phyloP scores from a whole-genome alignment of 2,797 vertebrate genomes.

The Chaetophractus vellerosus region DNA sequence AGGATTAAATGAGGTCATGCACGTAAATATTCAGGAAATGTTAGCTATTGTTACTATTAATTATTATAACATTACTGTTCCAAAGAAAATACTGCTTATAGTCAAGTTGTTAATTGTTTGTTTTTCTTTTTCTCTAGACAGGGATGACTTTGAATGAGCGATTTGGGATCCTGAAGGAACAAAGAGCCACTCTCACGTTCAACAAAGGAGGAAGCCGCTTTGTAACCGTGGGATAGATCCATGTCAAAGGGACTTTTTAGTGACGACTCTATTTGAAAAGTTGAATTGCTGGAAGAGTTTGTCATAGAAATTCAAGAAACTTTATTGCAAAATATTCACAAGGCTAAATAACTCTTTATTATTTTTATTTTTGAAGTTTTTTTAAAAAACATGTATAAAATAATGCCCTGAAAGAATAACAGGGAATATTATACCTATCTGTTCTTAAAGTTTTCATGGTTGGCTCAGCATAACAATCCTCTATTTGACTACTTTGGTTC shows the following conservation, averaged over 20 bases:
- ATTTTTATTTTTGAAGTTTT: slow-evolving; percentile 86
- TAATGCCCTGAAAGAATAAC: slow-evolving; percentile 61
- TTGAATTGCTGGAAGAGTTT: slow-evolving; percentile 83
- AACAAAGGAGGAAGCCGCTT: slow-evolving; percentile 95
- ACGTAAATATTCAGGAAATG: slow-evolving; percentile 56
- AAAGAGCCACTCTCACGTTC: slow-evolving; percentile 92
- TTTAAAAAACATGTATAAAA: slow-evolving; percentile 79
- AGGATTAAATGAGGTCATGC: slow-evolving; percentile 24
- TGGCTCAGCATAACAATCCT: slow-evolving; percentile 81
- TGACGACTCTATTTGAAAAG: slow-evolving; percentile 77
- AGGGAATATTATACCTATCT: slow-evolving; percentile 79
- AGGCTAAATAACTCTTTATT: slow-evolving; percentile 84
- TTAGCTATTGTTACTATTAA: slow-evolving; percentile 38
- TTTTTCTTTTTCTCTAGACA: slow-evolving; percentile 90
- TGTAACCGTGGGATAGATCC: slow-evolving; percentile 95
- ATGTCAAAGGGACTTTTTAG: slow-evolving; percentile 70
- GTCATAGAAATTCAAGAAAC: slow-evolving; percentile 87
- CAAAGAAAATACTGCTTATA: background rate
- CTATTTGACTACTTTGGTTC: slow-evolving; percentile 82
- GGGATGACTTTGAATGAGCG: slow-evolving; percentile 97
- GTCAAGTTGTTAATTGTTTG: slow-evolving; percentile 50
- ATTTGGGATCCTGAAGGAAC: slow-evolving; percentile 97
- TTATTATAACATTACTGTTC: slow-evolving; percentile 57
- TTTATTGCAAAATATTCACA: slow-evolving; percentile 86
- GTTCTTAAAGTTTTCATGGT: slow-evolving; percentile 77